Conservation (phyloP, 2,888 invertebrate genomes). For the Epiblema foenella region DNA sequence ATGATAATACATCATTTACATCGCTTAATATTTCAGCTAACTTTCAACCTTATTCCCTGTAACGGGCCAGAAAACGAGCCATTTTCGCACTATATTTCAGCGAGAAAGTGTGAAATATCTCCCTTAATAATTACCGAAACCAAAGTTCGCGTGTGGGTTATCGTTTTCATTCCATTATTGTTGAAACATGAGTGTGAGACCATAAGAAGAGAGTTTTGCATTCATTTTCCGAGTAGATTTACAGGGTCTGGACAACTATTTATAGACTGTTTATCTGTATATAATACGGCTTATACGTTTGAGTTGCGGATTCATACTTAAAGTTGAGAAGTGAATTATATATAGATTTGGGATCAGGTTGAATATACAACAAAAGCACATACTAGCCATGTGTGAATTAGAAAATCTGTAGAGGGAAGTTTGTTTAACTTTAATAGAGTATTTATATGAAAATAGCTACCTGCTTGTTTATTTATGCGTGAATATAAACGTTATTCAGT, state of each 20-base stretch:
- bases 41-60: conserved; percentile 4
- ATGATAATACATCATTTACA: too few species aligned
- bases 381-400: not conserved
- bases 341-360: not conserved
- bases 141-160: not conserved
- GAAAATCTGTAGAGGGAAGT: conserved; percentile 14
- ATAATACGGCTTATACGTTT: not conserved
- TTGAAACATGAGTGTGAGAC: conserved; percentile 9
- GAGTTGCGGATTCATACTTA: not conserved
- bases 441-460: conserved; percentile 33
- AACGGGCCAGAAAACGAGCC: not conserved
- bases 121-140: not conserved
- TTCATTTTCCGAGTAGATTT: conserved; percentile 6
- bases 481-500: not conserved
- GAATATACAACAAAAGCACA: not conserved
- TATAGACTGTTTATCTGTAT: not conserved
- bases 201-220: not conserved
- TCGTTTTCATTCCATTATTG: not conserved
- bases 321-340: not conserved
- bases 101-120: conserved; percentile 22
- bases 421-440: conserved; percentile 36
- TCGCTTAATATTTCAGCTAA: not conserved
- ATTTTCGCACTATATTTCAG: conserved; percentile 16
- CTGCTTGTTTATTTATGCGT: conserved; percentile 29
- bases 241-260: conserved; percentile 19